Evolutionary conservation across 2,888 invertebrate species (phyloP).

Genomic region (Rhyacophila evoluta): DNA sequence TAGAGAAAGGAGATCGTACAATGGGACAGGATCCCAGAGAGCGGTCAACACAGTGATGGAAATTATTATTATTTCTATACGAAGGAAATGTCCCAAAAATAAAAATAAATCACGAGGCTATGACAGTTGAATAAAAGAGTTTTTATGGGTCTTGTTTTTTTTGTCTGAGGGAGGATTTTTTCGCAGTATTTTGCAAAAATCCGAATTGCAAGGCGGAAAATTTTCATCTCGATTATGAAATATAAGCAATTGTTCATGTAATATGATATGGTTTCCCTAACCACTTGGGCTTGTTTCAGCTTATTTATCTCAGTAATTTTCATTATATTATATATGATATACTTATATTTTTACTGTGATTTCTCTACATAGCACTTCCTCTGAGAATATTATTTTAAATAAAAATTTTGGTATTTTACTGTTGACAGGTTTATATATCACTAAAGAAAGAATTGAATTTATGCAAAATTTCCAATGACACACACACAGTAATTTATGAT

Average conservation of each 20-base stretch:
- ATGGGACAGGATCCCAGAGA: slow-evolving; percentile 16
- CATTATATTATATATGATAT: too few relatives aligned
- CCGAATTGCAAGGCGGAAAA: background rate
- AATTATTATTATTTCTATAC: slow-evolving; percentile 26
- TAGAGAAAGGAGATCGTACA: slow-evolving; percentile 4
- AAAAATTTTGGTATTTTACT: too few relatives aligned
- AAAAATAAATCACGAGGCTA: background rate
- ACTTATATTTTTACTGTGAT: too few relatives aligned
- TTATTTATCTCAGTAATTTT: too few relatives aligned
- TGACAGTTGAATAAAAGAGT: slow-evolving; percentile 8
- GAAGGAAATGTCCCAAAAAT: background rate
- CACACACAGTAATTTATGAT: too few relatives aligned
- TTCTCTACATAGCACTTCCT: too few relatives aligned
- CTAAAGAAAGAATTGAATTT: too few relatives aligned
- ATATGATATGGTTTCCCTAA: too few relatives aligned
- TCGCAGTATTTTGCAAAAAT: background rate
- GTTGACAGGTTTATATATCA: too few relatives aligned
- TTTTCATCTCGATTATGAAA: background rate
- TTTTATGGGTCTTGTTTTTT: background rate
- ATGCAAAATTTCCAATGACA: too few relatives aligned
- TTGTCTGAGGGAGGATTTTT: background rate
- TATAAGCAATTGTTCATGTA: background rate
- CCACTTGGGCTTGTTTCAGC: too few relatives aligned
- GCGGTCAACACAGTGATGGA: slow-evolving; percentile 1
- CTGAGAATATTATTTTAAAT: too few relatives aligned